Evolutionary conservation across 2,113 vertebrate species (phyloP).

Genomic region (Chloebia gouldiae): DNA sequence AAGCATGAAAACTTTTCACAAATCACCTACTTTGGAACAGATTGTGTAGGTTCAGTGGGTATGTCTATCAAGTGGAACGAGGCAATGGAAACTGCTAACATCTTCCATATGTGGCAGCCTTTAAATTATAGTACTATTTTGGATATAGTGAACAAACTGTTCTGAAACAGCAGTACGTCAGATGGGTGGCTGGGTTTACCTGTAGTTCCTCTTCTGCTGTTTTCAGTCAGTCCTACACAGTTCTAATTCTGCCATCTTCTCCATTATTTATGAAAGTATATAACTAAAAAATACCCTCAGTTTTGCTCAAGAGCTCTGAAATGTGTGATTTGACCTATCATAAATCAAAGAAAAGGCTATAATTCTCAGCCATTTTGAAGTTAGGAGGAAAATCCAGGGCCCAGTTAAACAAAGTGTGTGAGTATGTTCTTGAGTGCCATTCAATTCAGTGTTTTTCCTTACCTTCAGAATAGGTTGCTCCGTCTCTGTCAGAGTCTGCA

Average conservation of each 20-base stretch:
- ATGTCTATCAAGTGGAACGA: slow-evolving; percentile 37
- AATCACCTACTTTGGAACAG: slow-evolving; percentile 44
- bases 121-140: slow-evolving; percentile 21
- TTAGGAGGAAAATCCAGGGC: neutral
- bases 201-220: neutral
- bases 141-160: neutral
- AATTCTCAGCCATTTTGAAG: neutral
- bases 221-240: neutral
- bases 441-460: neutral
- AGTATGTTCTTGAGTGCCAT: neutral
- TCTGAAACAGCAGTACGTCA: neutral
- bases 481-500: neutral
- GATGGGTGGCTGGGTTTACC: neutral
- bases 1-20: slow-evolving; percentile 52
- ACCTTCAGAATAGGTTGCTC: neutral
- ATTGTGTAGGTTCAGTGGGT: slow-evolving; percentile 39
- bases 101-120: slow-evolving; percentile 41
- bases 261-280: neutral
- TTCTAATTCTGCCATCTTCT: neutral
- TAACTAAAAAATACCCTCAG: neutral
- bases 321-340: neutral
- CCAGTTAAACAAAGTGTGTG: neutral
- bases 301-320: neutral
- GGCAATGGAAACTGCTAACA: slow-evolving; percentile 43
- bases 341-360: neutral